These are phyloP conservation scores for Alethe diademata DNA, from an alignment of 2,113 vertebrate species.

Conservation along the genomic window DNA sequence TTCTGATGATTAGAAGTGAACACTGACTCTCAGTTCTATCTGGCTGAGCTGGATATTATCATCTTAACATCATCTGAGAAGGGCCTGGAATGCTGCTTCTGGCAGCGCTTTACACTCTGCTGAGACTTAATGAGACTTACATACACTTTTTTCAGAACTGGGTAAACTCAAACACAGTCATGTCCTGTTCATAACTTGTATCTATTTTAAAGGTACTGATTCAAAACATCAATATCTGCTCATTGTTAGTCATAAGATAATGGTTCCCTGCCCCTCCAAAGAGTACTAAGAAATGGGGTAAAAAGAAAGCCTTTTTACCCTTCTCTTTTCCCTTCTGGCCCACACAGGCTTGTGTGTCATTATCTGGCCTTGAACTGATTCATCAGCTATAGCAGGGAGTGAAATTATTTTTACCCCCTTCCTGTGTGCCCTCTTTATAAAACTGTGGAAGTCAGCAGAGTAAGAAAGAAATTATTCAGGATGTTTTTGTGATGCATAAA, in stretches of 20 bases:
- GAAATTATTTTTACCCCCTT: background rate
- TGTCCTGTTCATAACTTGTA: background rate
- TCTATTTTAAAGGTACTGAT: background rate
- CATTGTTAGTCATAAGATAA: background rate
- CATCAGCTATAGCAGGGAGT: background rate
- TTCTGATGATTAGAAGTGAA: background rate
- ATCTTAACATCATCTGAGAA: conserved; percentile 48
- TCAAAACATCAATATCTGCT: background rate
- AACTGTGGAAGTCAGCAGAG: conserved; percentile 20
- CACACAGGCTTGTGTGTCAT: background rate
- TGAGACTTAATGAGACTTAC: conserved; percentile 65
- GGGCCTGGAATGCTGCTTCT: conserved; percentile 71
- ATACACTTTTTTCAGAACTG: background rate
- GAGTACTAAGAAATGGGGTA: background rate
- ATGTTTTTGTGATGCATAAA: conserved; percentile 19
- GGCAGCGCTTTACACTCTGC: conserved; percentile 65
- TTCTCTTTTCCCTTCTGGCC: background rate
- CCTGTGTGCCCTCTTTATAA: background rate
- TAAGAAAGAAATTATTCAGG: background rate
- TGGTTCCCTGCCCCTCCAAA: background rate
- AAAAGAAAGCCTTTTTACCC: background rate
- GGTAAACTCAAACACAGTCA: background rate
- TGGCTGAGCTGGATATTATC: background rate
- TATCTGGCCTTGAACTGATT: background rate
- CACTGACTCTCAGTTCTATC: background rate